phyloP scores from a whole-genome alignment of 2,797 vertebrate genomes.

The Xenentodon cancila region DNA sequence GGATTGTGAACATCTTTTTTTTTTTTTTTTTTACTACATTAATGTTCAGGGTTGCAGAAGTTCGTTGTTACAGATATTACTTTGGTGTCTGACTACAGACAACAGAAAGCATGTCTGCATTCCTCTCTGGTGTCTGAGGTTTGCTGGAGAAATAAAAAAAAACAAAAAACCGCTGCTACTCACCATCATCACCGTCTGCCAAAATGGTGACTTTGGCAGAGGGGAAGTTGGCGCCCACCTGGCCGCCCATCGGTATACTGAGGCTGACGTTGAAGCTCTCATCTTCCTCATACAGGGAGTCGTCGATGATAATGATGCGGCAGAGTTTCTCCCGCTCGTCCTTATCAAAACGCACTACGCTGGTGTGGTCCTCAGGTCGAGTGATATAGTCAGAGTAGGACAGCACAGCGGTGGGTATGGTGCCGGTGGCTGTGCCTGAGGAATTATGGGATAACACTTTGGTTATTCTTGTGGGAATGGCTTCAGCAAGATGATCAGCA shows the following conservation, averaged over 20 bases:
- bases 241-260: constrained; percentile 87
- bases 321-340: constrained; percentile 86
- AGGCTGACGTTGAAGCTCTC: constrained; percentile 89
- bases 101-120: no score
- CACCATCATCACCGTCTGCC: constrained; percentile 87
- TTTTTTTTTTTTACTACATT: no score
- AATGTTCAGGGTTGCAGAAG: no score
- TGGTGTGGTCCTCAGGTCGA: constrained; percentile 85
- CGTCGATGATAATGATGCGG: constrained; percentile 86
- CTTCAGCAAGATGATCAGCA: neutral
- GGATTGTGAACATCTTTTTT: no score
- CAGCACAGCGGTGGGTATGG: constrained; percentile 82
- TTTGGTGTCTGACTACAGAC: no score
- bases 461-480: neutral
- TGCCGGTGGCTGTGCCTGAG: constrained; percentile 85
- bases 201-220: constrained; percentile 83
- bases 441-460: neutral
- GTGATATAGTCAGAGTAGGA: constrained; percentile 91
- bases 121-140: no score
- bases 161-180: constrained; percentile 51
- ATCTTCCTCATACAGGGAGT: constrained; percentile 89
- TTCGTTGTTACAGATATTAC: no score
- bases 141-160: no score
- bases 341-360: constrained; percentile 87
- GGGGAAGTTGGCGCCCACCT: constrained; percentile 83